Percentiles rank a stretch among this genome's conserved stretches.
Evolutionary conservation across 2,113 vertebrate species (phyloP).

Genomic region (Otis tarda): DNA sequence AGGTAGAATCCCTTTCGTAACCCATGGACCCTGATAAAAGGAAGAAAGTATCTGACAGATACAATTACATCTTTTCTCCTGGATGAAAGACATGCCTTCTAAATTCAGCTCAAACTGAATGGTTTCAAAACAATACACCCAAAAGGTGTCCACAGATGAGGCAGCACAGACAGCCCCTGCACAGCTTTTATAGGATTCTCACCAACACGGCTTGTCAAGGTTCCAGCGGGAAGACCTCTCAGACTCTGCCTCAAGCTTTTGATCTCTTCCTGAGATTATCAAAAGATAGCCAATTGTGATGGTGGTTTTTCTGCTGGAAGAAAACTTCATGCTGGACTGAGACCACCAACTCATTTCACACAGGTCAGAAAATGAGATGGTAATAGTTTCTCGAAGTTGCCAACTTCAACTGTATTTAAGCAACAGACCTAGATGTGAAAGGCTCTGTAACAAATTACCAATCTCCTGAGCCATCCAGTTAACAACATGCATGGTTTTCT

Average conservation of each 20-base stretch:
- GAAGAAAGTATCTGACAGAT: neutral
- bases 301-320: constrained; percentile 23
- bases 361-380: neutral
- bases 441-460: constrained; percentile 59
- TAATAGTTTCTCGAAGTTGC: neutral
- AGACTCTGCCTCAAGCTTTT: constrained; percentile 5
- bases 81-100: neutral
- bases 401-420: neutral
- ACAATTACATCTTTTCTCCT: neutral
- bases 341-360: constrained; percentile 44
- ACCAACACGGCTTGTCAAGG: neutral
- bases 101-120: neutral
- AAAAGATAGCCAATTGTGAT: constrained; percentile 5
- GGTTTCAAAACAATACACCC: neutral
- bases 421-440: constrained; percentile 45
- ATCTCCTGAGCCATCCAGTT: constrained; percentile 68
- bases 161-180: neutral
- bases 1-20: neutral
- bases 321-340: constrained; percentile 24
- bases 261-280: constrained; percentile 7
- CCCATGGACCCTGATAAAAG: neutral
- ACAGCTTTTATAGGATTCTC: neutral
- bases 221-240: neutral
- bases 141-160: neutral
- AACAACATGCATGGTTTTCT: neutral